Conservation (phyloP, 2,113 vertebrate genomes). For the Rhinopomastus cyanomelas region DNA sequence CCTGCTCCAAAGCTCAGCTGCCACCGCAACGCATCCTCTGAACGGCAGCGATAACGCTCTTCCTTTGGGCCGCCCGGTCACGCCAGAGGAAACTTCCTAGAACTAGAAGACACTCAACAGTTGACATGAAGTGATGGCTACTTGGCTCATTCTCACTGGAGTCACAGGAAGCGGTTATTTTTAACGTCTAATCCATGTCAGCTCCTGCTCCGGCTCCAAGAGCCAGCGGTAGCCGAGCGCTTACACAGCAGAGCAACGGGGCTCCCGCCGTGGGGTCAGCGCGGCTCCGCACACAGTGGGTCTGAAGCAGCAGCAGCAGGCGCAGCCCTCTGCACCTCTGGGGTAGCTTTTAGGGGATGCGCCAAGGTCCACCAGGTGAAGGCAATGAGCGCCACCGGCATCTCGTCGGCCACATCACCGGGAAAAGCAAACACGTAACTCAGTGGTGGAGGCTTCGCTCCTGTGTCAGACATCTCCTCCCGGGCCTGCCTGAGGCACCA, state of each 20-base stretch:
- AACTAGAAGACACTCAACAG: slow-evolving; percentile 23
- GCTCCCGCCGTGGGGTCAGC: neutral
- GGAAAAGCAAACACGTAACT: neutral
- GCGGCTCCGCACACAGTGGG: too few species aligned
- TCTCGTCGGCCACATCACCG: neutral
- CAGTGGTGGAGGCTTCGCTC: neutral
- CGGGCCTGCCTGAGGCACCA: neutral
- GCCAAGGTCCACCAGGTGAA: neutral
- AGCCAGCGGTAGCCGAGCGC: neutral
- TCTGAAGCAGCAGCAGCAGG: neutral
- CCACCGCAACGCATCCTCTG: neutral
- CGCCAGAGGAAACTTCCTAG: slow-evolving; percentile 3
- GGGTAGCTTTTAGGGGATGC: neutral
- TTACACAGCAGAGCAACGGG: neutral
- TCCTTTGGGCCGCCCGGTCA: neutral
- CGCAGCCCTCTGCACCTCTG: neutral
- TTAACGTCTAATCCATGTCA: slow-evolving; percentile 40
- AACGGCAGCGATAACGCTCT: neutral
- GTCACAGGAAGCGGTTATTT: slow-evolving; percentile 51
- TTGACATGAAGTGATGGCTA: neutral
- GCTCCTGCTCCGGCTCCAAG: neutral
- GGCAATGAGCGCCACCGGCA: neutral
- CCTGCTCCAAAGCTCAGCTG: neutral
- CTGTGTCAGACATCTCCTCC: neutral
- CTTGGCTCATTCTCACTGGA: slow-evolving; percentile 10